Percentiles rank a stretch among this genome's conserved stretches.
Conservation (phyloP, 2,797 vertebrate genomes). For the Pseudochirops corinnae region DNA sequence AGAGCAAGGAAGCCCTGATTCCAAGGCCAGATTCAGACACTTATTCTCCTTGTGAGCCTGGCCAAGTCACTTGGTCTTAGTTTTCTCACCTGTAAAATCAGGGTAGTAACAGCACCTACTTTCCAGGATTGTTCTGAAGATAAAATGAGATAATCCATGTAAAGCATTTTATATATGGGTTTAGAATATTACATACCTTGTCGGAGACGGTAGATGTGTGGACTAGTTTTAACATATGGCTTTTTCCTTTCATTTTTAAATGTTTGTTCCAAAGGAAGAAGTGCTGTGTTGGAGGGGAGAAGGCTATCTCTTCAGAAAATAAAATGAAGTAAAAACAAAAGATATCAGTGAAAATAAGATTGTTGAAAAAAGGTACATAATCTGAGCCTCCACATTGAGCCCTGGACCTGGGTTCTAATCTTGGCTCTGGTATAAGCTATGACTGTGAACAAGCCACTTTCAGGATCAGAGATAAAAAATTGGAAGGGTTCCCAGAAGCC, state of each 20-base stretch:
- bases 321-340: neutral
- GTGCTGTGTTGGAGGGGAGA: neutral
- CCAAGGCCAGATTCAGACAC: neutral
- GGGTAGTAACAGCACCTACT: neutral
- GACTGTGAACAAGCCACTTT: too few relatives aligned
- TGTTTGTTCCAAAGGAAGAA: neutral
- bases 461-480: too few relatives aligned
- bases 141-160: neutral
- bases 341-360: neutral
- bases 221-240: neutral
- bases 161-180: neutral
- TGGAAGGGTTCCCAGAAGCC: too few relatives aligned
- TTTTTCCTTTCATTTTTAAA: neutral
- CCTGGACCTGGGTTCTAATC: too few relatives aligned
- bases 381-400: neutral
- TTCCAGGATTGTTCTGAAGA: neutral
- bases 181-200: neutral
- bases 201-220: neutral
- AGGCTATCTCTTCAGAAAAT: neutral
- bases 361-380: neutral
- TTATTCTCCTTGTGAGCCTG: neutral
- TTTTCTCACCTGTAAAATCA: neutral
- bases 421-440: too few relatives aligned
- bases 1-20: neutral
- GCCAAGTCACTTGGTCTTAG: neutral